Percentiles rank a stretch among this genome's conserved stretches.
Evolutionary conservation across 2,797 vertebrate species (phyloP).

Genomic region (Coregonus suidteri): DNA sequence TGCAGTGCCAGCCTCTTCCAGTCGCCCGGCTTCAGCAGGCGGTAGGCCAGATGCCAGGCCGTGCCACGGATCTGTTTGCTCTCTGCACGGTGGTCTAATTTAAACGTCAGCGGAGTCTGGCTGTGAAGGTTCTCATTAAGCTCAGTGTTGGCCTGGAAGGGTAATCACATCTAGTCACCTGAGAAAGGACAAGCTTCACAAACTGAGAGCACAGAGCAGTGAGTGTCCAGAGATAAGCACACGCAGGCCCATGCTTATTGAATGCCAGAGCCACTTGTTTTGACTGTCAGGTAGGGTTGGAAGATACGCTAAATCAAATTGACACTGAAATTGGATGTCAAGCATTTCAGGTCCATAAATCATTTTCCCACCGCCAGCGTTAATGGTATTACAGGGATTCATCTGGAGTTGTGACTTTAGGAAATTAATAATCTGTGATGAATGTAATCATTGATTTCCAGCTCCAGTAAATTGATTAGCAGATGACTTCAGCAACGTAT

Average conservation of each 20-base stretch:
- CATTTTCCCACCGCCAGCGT: conserved; percentile 24
- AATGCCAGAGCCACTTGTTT: conserved; percentile 44
- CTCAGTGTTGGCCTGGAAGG: conserved; percentile 75
- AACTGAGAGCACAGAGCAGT: not conserved
- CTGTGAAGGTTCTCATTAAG: conserved; percentile 59
- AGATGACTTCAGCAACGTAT: not conserved
- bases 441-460: conserved; percentile 46
- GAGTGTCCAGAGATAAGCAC: not conserved
- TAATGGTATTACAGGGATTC: conserved; percentile 42
- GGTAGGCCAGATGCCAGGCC: conserved; percentile 85
- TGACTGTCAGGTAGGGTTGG: conserved; percentile 32
- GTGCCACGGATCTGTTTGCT: conserved; percentile 78
- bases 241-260: conserved; percentile 40
- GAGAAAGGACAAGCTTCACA: conserved; percentile 62
- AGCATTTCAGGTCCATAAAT: conserved; percentile 35
- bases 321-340: conserved; percentile 44
- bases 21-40: conserved; percentile 77
- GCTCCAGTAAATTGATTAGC: conserved; percentile 20
- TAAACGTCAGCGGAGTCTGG: conserved; percentile 81
- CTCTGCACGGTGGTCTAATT: conserved; percentile 84
- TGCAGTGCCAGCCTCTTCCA: conserved; percentile 85
- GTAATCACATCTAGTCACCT: conserved; percentile 74
- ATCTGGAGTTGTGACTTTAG: conserved; percentile 22
- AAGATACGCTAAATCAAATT: conserved; percentile 44
- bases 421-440: conserved; percentile 47